Evolutionary conservation across 2,888 invertebrate species (phyloP).

Genomic region (Notodonta ziczac): DNA sequence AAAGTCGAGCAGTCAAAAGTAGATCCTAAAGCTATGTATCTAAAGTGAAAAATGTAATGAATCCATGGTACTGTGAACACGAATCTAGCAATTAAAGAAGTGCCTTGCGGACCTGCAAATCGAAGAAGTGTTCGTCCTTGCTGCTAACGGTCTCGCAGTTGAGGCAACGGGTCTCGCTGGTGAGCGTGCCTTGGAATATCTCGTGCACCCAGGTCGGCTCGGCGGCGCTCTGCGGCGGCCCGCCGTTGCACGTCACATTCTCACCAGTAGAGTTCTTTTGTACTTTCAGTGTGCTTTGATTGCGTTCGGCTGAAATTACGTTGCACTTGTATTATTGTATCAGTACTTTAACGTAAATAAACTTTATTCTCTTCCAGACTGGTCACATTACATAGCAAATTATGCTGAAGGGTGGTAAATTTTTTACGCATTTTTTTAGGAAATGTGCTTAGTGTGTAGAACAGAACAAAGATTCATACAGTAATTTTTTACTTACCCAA

Average conservation of each 20-base stretch:
- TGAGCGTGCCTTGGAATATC: slow-evolving; percentile 99
- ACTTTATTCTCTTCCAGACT: too few relatives aligned
- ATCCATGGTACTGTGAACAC: too few relatives aligned
- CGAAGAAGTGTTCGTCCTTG: slow-evolving; percentile 99
- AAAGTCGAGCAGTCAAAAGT: too few relatives aligned
- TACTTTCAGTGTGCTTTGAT: slow-evolving; percentile 87
- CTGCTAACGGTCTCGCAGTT: slow-evolving; percentile 99
- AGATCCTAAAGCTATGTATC: too few relatives aligned
- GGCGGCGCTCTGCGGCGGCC: slow-evolving; percentile 73
- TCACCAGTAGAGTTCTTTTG: slow-evolving; percentile 81
- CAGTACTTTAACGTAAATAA: too few relatives aligned
- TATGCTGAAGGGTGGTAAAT: too few relatives aligned
- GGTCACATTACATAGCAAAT: too few relatives aligned
- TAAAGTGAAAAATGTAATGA: too few relatives aligned
- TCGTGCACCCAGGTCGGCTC: slow-evolving; percentile 99
- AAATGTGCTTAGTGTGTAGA: too few relatives aligned
- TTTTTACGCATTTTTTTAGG: too few relatives aligned
- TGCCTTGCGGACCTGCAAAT: slow-evolving; percentile 88
- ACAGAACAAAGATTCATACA: too few relatives aligned
- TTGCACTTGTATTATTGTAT: neutral
- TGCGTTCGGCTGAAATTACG: slow-evolving; percentile 87
- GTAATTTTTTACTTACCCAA: slow-evolving; percentile 87
- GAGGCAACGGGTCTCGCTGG: slow-evolving; percentile 99
- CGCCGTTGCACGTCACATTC: slow-evolving; percentile 72
- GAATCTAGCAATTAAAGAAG: neutral